phyloP scores from a whole-genome alignment of 2,888 invertebrate genomes.

The Polymixis lichenea region DNA sequence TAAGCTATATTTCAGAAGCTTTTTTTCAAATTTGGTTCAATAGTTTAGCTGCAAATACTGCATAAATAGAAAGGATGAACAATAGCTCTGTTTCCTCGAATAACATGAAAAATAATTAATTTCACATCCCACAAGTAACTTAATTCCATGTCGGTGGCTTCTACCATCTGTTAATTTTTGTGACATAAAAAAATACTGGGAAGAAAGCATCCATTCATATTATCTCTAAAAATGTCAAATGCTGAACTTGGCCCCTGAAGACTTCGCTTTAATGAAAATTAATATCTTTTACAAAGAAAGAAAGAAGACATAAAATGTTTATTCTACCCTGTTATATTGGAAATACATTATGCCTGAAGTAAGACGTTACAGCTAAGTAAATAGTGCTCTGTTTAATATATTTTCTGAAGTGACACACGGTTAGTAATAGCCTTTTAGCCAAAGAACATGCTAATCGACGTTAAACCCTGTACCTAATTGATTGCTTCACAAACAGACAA shows the following conservation, averaged over 20 bases:
- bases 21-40: too few relatives aligned
- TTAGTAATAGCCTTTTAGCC: constrained; percentile 12
- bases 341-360: constrained; percentile 9
- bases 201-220: constrained; percentile 37
- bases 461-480: constrained; percentile 34
- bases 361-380: background rate
- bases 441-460: constrained; percentile 25
- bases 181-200: constrained; percentile 30
- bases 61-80: background rate
- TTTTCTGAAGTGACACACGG: background rate
- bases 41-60: background rate
- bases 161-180: constrained; percentile 6
- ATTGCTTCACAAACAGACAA: constrained; percentile 44
- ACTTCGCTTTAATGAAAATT: constrained; percentile 19
- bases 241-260: constrained; percentile 33
- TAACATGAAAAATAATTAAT: background rate
- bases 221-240: constrained; percentile 27
- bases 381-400: constrained; percentile 7
- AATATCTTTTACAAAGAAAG: constrained; percentile 5
- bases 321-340: background rate
- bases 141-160: background rate
- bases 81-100: background rate
- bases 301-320: background rate
- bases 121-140: background rate
- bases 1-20: too few relatives aligned